phyloP scores from a whole-genome alignment of 2,113 vertebrate genomes.

The Heliornis fulica region DNA sequence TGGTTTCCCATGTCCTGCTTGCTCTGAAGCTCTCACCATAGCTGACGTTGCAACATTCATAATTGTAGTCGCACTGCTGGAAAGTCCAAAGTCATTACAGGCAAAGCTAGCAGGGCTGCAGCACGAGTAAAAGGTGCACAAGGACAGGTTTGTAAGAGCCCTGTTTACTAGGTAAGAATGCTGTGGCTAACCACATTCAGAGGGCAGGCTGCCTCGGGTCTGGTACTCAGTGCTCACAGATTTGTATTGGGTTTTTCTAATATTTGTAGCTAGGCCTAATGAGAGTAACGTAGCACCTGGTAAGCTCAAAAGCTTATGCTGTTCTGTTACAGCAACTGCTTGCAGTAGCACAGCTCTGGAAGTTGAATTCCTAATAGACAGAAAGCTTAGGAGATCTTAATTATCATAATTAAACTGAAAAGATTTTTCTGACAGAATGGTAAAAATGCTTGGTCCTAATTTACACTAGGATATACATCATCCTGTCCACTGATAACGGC shows the following conservation, averaged over 20 bases:
- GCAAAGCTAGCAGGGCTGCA: neutral
- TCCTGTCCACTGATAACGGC: neutral
- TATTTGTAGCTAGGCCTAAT: neutral
- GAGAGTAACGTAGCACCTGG: neutral
- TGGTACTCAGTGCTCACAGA: neutral
- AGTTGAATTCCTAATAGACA: neutral
- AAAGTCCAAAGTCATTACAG: neutral
- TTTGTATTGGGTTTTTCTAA: neutral
- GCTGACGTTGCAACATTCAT: neutral
- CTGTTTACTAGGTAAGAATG: neutral
- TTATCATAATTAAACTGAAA: neutral
- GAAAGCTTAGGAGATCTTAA: neutral
- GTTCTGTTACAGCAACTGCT: neutral
- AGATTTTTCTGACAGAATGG: neutral
- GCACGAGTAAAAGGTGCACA: accelerated
- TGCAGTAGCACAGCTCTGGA: neutral
- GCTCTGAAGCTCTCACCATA: neutral
- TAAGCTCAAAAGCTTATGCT: neutral
- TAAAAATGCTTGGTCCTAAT: neutral
- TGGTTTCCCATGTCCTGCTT: neutral
- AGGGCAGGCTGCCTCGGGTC: neutral
- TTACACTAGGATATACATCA: neutral
- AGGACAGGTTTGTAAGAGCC: neutral
- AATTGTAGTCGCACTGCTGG: neutral
- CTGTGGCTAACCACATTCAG: accelerated